Evolutionary conservation across 2,113 vertebrate species (phyloP), one percentile per base, ranked within the genome.

Genomic region (Polypterus senegalus): DNA sequence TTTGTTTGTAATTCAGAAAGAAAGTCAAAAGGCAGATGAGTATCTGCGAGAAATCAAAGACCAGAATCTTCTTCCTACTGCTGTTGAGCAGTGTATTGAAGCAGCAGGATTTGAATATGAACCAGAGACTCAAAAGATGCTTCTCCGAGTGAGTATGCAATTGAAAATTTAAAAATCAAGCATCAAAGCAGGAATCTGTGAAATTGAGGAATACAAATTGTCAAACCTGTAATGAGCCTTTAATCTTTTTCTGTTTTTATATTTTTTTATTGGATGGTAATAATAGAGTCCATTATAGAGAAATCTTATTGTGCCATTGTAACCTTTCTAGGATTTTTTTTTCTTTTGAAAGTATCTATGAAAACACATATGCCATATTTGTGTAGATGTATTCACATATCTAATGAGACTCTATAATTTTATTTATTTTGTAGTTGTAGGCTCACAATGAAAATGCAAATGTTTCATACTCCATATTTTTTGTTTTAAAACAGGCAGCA

Each of bases 21-120:
- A 90, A 53, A 97, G 94, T 73, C 95, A 98, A 83, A 98, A 97
- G 61, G 92, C 95, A 0, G 95, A 98, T 0, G 95, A 98, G 69
- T 98, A 98, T 75, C 79, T 98, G 64, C 79, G 93, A 64, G 95
- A 97, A 77, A 94, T 98, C 73, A 93, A 92, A 73, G 95, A 98
- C 65, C 89, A 90, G 76, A 77, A 84, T 4, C 78, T 88, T 70
- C 86, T 98, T 51, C 77, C 81, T 0, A 89, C 94, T 67, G 95
- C 95, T 0, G 95, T 97, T 9, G 71, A 74, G 62, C 91, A 97
- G 70, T 97, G 95, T 70, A 90, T 97, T 8, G 92, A 93, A 74
- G 94, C 93, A 0, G 93, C 94, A 0, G 90, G 89, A 65, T 89
- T 94, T 0, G 94, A 98, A 58, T 90, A 94, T 0, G 82, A 88